phyloP scores from a whole-genome alignment of 1,140 invertebrate species.

The Drosophila fuyamai region DNA sequence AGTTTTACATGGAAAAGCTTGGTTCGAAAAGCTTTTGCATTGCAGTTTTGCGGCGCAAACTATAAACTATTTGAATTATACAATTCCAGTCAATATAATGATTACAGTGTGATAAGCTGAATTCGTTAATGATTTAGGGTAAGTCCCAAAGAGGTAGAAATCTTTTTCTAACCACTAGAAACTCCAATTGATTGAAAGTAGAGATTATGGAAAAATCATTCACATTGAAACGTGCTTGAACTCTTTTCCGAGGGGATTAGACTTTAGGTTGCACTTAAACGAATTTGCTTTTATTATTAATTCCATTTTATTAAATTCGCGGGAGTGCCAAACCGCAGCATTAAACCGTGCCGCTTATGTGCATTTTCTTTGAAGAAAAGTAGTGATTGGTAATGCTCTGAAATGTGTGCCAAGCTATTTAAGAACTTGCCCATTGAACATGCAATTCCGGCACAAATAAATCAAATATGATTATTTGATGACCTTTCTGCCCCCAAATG shows the following conservation, averaged over 20 bases:
- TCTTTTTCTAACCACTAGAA: background rate
- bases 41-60: conserved; percentile 46
- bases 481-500: conserved; percentile 14
- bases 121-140: background rate
- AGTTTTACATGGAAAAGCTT: conserved; percentile 35
- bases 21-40: conserved; percentile 25
- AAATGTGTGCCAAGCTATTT: conserved; percentile 9
- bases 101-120: background rate
- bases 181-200: background rate
- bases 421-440: background rate
- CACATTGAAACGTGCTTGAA: conserved; percentile 19
- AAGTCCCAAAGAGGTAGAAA: background rate
- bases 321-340: background rate
- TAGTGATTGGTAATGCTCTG: too few species aligned
- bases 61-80: background rate
- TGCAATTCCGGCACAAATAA: conserved; percentile 1
- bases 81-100: conserved; percentile 15
- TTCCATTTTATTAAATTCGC: background rate
- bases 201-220: background rate
- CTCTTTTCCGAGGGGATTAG: conserved; percentile 4
- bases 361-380: background rate
- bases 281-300: background rate
- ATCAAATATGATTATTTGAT: conserved; percentile 42
- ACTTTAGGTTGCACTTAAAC: background rate
- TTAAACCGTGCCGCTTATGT: background rate